Evolutionary conservation across 2,113 vertebrate genomes (phyloP).

Genomic region (Perognathus longimembris): DNA sequence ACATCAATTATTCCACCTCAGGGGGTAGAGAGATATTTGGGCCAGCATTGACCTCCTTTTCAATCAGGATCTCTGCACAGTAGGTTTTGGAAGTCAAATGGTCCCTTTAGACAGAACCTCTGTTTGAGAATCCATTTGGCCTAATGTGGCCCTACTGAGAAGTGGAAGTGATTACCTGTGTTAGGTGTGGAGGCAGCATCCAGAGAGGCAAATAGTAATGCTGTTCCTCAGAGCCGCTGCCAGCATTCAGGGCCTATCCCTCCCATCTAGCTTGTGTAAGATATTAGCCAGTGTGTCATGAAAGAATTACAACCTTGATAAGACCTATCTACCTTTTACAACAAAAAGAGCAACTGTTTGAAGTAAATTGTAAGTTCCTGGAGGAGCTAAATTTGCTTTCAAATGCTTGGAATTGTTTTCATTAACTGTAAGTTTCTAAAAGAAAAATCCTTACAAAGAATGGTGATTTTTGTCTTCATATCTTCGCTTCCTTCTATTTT

Average conservation of each 20-base stretch:
- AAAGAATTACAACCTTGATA: conserved; percentile 23
- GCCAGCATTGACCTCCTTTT: conserved; percentile 68
- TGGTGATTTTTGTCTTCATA: conserved; percentile 49
- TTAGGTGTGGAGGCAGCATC: conserved; percentile 42
- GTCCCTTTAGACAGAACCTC: conserved; percentile 68
- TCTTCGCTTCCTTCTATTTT: neutral
- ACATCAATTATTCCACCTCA: conserved; percentile 67
- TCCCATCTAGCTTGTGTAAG: conserved; percentile 36
- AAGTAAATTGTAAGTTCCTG: conserved; percentile 56
- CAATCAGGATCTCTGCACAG: conserved; percentile 60
- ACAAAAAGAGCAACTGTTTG: neutral
- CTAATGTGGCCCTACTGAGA: conserved; percentile 62
- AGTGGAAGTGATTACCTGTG: conserved; percentile 68
- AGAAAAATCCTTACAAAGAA: conserved; percentile 22
- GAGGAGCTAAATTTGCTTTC: conserved; percentile 59
- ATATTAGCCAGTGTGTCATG: conserved; percentile 48
- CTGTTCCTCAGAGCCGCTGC: neutral
- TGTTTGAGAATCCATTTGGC: conserved; percentile 51
- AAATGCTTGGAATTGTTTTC: conserved; percentile 56
- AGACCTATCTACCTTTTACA: conserved; percentile 18
- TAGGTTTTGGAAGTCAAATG: conserved; percentile 66
- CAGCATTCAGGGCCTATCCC: conserved; percentile 18
- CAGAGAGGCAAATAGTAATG: conserved; percentile 43
- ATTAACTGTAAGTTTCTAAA: conserved; percentile 54
- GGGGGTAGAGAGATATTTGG: conserved; percentile 61